Evolutionary conservation across 2,888 invertebrate species (phyloP), one percentile per base, ranked within the genome.

Genomic region (Monochamus alternatus): DNA sequence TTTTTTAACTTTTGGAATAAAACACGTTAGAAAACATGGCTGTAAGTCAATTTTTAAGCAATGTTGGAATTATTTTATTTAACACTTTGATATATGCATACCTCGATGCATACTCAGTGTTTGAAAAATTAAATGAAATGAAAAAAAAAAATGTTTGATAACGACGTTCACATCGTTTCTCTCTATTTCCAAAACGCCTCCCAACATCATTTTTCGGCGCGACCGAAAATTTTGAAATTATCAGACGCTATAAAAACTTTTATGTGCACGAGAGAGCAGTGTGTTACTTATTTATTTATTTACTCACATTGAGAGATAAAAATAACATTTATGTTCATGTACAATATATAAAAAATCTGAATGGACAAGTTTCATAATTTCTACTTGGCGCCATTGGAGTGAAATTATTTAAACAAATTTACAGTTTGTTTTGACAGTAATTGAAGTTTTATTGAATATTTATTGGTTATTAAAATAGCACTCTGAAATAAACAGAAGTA

Each of bases 341-440:
- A 44, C 9, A 22, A 58, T 62, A 31, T 60, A 47, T 62, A 69
- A 60, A 60, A 60, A 59, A 5, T 59, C 47, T 60, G 69, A 69
- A 69, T 69, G 69, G 43, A 62, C 69, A 60, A 22, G 68, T 68
- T 59, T 69, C 60, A 44, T 55, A 69, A 60, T 60, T 69, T 47
- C 51, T 51, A 22, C 44, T 64, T 63, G 71, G 64, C 64, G 64
- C 72, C 63, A 64, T 43, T n/a, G 64, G 44, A 30, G n/a, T 22
- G 55, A 72, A 62, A 71, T 43, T 72, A 65, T 72, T 63, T 72
- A 72, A 72, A 72, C 64, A 69, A 69, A 76, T 76, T 76, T 76
- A 76, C 73, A 64, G 69, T 75, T 75, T 75, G 75, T 73, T 76
- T 66, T 76, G 76, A 70, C 73, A 62, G 62, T 60, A 62, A 73